Evolutionary conservation across 2,888 invertebrate genomes (phyloP), one percentile per base, ranked within the genome.

Genomic region (Nebria salina): DNA sequence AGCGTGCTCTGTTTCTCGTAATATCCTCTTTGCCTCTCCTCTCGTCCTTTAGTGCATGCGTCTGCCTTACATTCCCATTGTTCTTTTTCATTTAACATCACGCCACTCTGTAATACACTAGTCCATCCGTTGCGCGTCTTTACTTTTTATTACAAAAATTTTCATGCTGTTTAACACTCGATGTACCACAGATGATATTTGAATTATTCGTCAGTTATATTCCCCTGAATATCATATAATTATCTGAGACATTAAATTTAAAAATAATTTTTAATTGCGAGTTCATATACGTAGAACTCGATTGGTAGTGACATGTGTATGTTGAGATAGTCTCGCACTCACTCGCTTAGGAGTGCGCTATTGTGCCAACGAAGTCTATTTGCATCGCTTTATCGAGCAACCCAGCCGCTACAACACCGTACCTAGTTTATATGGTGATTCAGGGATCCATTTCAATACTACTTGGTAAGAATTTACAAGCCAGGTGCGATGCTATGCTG

Each of bases 311-410:
- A 20, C 20, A 20, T 20, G 20, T 20, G 34, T 34, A 34, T 34
- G 34, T 34, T 5, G 34, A 4, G 34, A 34, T 34, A 1, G 4
- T 1, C 1, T 20, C 13, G 13, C 70, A 8, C 8, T 70, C 70
- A 15, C 70, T 70, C 54, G 70, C 34, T 70, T 25, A 34, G 26
- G 70, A 70, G 70, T 85, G 85, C 85, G 85, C 84, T 83, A 85
- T 86, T 86, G 86, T 86, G 84, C 83, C 83, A 83, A 82, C 83
- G 84, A 84, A 84, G 85, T 85, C 85, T 84, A 86, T 86, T 86
- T 85, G 85, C 86, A 86, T 86, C 84, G 84, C 84, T 85, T 85
- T 86, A 85, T 85, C 84, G 85, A 70, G 13, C 70, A 70, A 34
- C 70, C 25, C 8, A 25, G 25, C 70, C 25, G 15, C 34, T 26